phyloP scores from a whole-genome alignment of 1,140 invertebrate genomes.

The Drosophila pruinosa region DNA sequence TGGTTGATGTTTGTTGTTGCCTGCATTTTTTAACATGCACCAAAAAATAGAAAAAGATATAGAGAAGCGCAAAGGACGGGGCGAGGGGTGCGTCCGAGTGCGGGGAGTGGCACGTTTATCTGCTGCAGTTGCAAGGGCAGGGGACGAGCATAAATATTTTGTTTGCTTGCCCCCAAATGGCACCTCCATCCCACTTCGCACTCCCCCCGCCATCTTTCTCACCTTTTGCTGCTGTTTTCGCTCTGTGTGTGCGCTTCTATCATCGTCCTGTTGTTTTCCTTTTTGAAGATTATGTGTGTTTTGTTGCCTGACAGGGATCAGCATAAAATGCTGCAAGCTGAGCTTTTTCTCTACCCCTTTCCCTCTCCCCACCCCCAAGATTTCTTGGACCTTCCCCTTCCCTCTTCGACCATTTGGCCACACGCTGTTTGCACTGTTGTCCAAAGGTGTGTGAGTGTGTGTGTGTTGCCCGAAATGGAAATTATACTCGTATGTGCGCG shows the following conservation, averaged over 20 bases:
- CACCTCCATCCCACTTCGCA: conserved; percentile 3
- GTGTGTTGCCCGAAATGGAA: conserved; percentile 53
- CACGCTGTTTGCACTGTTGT: conserved; percentile 55
- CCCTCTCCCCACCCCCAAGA: neutral
- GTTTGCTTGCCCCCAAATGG: conserved; percentile 55
- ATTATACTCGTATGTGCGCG: conserved; percentile 60
- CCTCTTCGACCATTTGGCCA: conserved; percentile 1
- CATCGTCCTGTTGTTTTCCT: conserved; percentile 74
- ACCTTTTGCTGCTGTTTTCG: neutral
- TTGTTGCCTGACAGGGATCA: conserved; percentile 83
- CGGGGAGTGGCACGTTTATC: conserved; percentile 53
- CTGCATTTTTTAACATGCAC: conserved; percentile 51
- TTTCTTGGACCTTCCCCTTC: conserved; percentile 21
- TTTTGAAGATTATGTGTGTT: conserved; percentile 83
- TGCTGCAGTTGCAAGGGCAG: conserved; percentile 37
- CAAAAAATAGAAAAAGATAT: conserved; percentile 15
- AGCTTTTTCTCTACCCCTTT: conserved; percentile 55
- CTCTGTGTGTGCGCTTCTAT: conserved; percentile 35
- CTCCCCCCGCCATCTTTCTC: conserved; percentile 1
- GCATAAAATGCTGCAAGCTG: conserved; percentile 83
- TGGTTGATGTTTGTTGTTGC: conserved; percentile 81
- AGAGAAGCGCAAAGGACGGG: neutral
- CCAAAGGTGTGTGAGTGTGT: conserved; percentile 60
- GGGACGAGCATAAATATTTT: conserved; percentile 69
- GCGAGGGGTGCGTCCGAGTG: neutral